These are phyloP conservation scores for Hyppa rectilinea DNA, from an alignment of 2,888 invertebrate species.

Conservation along the genomic window DNA sequence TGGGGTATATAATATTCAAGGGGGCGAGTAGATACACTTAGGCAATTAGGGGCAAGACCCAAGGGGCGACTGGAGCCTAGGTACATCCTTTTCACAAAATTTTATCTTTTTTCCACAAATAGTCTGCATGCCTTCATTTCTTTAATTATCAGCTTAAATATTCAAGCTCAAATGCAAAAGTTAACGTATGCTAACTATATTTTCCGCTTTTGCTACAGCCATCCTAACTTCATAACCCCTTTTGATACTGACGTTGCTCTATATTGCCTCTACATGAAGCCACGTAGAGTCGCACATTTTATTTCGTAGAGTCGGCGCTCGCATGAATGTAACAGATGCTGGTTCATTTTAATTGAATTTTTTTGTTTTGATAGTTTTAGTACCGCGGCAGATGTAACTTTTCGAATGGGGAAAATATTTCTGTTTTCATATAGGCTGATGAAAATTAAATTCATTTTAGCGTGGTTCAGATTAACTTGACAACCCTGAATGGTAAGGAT, in stretches of 20 bases:
- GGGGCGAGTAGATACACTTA: too few species aligned
- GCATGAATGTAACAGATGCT: slow-evolving; percentile 51
- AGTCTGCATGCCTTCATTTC: neutral
- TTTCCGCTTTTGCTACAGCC: neutral
- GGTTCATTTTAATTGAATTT: slow-evolving; percentile 36
- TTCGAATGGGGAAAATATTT: neutral
- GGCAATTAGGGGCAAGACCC: too few species aligned
- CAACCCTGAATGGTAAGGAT: too few species aligned
- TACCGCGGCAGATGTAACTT: slow-evolving; percentile 29
- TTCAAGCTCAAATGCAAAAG: neutral
- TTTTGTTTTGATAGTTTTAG: slow-evolving; percentile 33
- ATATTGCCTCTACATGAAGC: slow-evolving; percentile 49
- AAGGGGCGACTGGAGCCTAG: too few species aligned
- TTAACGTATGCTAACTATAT: neutral
- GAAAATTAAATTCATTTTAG: neutral
- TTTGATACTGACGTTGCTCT: slow-evolving; percentile 19
- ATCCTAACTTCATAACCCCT: slow-evolving; percentile 31
- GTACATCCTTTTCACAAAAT: neutral
- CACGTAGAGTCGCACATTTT: slow-evolving; percentile 30
- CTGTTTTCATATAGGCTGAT: neutral
- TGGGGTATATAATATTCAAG: too few species aligned
- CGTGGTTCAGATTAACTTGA: neutral
- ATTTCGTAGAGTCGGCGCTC: slow-evolving; percentile 34
- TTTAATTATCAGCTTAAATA: neutral
- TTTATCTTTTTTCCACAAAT: neutral